Evolutionary conservation across 2,888 invertebrate species (phyloP).

Genomic region (Mythimna loreyi): DNA sequence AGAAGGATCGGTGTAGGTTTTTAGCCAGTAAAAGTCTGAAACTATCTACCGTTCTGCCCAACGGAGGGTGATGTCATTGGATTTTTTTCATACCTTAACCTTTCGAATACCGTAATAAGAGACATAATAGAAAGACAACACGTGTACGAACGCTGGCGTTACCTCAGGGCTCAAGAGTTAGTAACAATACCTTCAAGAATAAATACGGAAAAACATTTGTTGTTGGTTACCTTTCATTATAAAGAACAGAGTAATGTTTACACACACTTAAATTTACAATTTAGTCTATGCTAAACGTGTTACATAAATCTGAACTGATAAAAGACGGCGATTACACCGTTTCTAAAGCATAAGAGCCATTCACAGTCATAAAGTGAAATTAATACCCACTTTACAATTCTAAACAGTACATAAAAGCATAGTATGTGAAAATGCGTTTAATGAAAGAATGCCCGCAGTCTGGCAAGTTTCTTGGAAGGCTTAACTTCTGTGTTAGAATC

Average conservation of each 20-base stretch:
- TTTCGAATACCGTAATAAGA: no score
- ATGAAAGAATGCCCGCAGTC: slow-evolving; percentile 70
- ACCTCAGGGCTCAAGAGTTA: no score
- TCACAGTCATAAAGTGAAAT: slow-evolving; percentile 42
- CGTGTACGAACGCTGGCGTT: no score
- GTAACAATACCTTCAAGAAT: slow-evolving; percentile 6
- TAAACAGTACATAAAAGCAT: slow-evolving; percentile 49
- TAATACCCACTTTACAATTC: slow-evolving; percentile 56
- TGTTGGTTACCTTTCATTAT: not conserved
- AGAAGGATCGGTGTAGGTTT: no score
- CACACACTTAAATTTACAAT: not conserved
- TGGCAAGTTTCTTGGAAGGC: slow-evolving; percentile 76
- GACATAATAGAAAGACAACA: no score
- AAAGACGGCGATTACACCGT: slow-evolving; percentile 3
- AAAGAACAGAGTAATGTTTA: not conserved
- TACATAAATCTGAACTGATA: slow-evolving; percentile 17
- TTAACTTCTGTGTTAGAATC: slow-evolving; percentile 72
- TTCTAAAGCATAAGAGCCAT: slow-evolving; percentile 31
- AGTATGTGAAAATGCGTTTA: slow-evolving; percentile 64
- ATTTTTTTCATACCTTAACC: no score
- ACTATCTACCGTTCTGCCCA: no score
- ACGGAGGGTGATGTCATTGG: no score
- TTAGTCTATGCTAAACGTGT: not conserved
- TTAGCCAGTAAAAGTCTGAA: no score
- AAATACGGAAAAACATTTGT: not conserved